phyloP scores from a whole-genome alignment of 2,797 vertebrate species.

The Alca torda region DNA sequence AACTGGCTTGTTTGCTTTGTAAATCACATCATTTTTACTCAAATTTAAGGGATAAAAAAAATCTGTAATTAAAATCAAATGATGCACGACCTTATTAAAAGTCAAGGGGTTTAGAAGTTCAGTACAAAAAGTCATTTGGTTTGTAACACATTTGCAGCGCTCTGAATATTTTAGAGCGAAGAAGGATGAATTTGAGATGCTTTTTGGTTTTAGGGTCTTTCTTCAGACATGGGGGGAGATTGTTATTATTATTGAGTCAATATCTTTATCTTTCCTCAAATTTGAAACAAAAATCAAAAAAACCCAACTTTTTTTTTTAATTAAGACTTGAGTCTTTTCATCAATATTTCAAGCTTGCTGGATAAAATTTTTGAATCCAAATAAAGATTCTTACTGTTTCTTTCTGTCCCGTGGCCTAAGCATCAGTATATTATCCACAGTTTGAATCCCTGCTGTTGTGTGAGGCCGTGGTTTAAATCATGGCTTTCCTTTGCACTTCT shows the following conservation, averaged over 20 bases:
- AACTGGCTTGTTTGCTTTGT: conserved; percentile 71
- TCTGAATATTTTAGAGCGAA: background rate
- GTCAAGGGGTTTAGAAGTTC: conserved; percentile 53
- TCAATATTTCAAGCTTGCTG: background rate
- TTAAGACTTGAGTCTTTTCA: background rate
- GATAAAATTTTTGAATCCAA: background rate
- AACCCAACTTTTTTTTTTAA: background rate
- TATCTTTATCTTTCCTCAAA: background rate
- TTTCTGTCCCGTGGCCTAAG: background rate
- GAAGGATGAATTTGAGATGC: background rate
- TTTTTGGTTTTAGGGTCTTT: background rate
- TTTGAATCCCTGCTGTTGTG: background rate
- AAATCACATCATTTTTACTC: conserved; percentile 66
- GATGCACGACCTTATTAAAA: conserved; percentile 52
- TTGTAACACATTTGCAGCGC: background rate
- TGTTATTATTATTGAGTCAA: background rate
- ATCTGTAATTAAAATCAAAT: conserved; percentile 62
- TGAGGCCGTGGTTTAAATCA: background rate
- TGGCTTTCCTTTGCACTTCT: background rate
- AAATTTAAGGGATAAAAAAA: conserved; percentile 64
- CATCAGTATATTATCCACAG: background rate
- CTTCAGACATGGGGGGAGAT: background rate
- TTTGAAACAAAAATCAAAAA: background rate
- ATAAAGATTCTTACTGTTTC: background rate
- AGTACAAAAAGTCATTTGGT: conserved; percentile 22